phyloP scores from a whole-genome alignment of 2,113 vertebrate genomes.

The Eupsittula cactorum region DNA sequence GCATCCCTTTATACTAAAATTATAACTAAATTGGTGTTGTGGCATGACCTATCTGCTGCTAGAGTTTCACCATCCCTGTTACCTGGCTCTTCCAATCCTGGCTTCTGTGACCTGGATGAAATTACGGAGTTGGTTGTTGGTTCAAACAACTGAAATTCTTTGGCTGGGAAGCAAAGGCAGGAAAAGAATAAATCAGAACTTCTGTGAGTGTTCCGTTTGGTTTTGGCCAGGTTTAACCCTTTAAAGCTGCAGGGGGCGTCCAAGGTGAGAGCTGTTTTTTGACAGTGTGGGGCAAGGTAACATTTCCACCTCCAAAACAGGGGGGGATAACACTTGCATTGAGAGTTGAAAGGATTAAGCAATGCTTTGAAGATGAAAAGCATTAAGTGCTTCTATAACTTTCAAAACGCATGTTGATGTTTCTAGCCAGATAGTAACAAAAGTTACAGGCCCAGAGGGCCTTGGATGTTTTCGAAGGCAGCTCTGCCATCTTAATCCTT shows the following conservation, averaged over 20 bases:
- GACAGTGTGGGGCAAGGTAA: background rate
- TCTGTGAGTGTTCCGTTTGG: background rate
- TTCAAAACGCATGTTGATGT: background rate
- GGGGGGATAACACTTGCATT: background rate
- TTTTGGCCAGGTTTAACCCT: background rate
- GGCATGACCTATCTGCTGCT: background rate
- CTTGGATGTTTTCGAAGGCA: background rate
- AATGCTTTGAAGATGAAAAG: slow-evolving; percentile 61
- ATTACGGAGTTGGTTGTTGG: background rate
- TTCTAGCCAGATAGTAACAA: slow-evolving; percentile 9
- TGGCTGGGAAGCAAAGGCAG: background rate
- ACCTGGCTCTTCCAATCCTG: background rate
- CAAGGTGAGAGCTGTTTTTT: background rate
- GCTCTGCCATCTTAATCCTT: slow-evolving; percentile 14
- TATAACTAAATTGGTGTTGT: background rate
- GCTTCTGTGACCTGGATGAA: background rate
- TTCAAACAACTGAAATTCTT: background rate
- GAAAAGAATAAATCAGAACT: background rate
- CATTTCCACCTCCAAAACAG: background rate
- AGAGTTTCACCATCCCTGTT: background rate
- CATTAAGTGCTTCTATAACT: background rate
- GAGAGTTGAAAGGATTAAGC: slow-evolving; percentile 37
- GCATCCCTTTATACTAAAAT: background rate
- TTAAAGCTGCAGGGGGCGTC: background rate
- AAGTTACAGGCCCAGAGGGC: slow-evolving; percentile 33